Base-by-base conservation (phyloP, 1,140 invertebrate species). In the Geopemphigus sp. region DNA sequence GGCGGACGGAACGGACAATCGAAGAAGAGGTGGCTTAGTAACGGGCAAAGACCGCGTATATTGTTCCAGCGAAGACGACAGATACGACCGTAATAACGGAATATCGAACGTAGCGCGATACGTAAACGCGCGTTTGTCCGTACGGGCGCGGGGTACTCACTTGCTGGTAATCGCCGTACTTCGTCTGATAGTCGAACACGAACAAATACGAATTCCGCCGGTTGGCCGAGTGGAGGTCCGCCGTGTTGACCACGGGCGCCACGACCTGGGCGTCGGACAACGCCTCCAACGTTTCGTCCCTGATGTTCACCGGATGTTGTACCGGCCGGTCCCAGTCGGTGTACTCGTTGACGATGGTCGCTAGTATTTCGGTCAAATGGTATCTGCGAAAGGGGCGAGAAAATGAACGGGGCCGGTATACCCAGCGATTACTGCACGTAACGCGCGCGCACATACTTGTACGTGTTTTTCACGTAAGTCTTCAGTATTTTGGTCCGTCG, bases 271-370 rank as follows among this genome's bases (percentile, higher is more conserved):
- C 97, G 85, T 99, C 98, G 56, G 93, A 94, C 1, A 99, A 86
- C 3, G 97, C 93, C 84, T 97, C 95, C 59, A 98, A 87, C 0
- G 96, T 95, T 85, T 96, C 95, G 85, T 98, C 95, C 57, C 97
- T 61, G 22, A 84, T 84, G 59, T 83, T 84, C 82, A 95, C 93
- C 32, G 95, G 95, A 89, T 97, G 94, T 84, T 95, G 94, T 12
- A 95, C 91, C 4, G 95, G 94, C 82, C 93, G 89, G 84, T 97
- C 95, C 96, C 96, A 98, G 85, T 98, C 95, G 4, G 95, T 98
- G 86, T 99, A 99, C 85, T 98, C 95, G 86, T 98, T 98, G 82
- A 98, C 92, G 83, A 94, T 94, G 12, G 93, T 94, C 3, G 93
- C 93, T 54, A 94, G 87, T 82, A 94, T 94, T 86, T 94, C 93